Percentiles rank a stretch among this genome's conserved stretches.
phyloP scores from a whole-genome alignment of 2,888 invertebrate species.

The Aricia artaxerxes region DNA sequence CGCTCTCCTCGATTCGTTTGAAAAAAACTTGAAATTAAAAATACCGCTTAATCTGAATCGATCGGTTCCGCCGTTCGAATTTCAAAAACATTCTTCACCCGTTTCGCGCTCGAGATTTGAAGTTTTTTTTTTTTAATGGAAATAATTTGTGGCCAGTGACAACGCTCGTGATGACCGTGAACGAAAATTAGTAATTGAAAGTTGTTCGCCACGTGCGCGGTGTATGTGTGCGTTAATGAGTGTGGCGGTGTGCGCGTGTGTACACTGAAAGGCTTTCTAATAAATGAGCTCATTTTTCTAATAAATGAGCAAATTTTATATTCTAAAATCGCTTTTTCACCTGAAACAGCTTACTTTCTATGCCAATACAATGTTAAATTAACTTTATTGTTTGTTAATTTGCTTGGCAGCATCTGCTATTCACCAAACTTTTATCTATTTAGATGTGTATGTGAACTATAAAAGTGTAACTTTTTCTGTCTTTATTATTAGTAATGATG shows the following conservation, averaged over 20 bases:
- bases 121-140: constrained; percentile 46
- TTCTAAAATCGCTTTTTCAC: neutral
- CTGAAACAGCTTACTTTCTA: neutral
- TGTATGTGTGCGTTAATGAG: constrained; percentile 77
- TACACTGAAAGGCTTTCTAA: constrained; percentile 44
- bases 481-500: too few species aligned
- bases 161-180: constrained; percentile 52
- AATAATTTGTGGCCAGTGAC: constrained; percentile 42
- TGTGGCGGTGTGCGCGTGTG: constrained; percentile 63
- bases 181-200: constrained; percentile 44
- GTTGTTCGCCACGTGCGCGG: constrained; percentile 63
- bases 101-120: constrained; percentile 61
- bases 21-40: constrained; percentile 41
- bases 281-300: neutral
- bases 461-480: too few species aligned
- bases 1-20: constrained; percentile 61
- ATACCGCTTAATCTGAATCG: constrained; percentile 52
- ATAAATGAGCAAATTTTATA: neutral
- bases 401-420: neutral
- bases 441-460: neutral
- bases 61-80: constrained; percentile 54
- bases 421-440: neutral
- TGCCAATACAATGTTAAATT: neutral
- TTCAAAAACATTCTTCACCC: constrained; percentile 66
- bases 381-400: neutral